Evolutionary conservation across 1,140 invertebrate species (phyloP).

Genomic region (Aphelenchoides besseyi): DNA sequence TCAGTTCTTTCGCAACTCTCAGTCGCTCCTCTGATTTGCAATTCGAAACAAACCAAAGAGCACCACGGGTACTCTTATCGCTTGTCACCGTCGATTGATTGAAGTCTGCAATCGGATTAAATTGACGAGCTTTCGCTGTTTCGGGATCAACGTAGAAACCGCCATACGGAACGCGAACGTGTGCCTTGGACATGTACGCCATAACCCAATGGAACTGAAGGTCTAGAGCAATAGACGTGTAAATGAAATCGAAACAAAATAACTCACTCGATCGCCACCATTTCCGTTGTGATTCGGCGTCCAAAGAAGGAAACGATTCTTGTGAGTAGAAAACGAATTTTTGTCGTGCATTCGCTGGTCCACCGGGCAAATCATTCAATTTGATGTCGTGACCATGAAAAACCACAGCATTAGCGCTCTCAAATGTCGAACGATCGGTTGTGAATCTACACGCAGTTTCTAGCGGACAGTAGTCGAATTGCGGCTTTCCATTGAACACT

Average conservation of each 20-base stretch:
- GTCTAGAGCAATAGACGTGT: background rate
- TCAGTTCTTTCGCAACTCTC: background rate
- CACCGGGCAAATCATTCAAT: background rate
- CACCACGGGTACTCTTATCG: slow-evolving; percentile 8
- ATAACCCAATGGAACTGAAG: slow-evolving; percentile 22
- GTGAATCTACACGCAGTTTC: slow-evolving; percentile 5
- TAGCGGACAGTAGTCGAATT: slow-evolving; percentile 18
- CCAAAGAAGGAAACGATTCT: background rate
- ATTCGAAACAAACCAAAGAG: slow-evolving; percentile 17
- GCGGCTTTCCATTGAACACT: slow-evolving; percentile 16
- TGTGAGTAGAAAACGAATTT: slow-evolving; percentile 22
- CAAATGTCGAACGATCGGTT: background rate
- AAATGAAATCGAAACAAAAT: background rate
- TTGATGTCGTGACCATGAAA: slow-evolving; percentile 27
- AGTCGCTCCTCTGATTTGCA: slow-evolving; percentile 4
- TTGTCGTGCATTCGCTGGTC: slow-evolving; percentile 15
- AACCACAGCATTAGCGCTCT: slow-evolving; percentile 20
- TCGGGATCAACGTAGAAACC: slow-evolving; percentile 15
- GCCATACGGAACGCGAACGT: slow-evolving; percentile 12
- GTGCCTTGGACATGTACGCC: background rate
- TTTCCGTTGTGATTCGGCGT: background rate
- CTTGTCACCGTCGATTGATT: background rate
- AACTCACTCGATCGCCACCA: background rate
- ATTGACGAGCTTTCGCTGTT: background rate
- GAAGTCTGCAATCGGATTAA: slow-evolving; percentile 10